These are phyloP conservation scores for Eretmochelys imbricata DNA, from an alignment of 2,113 vertebrate species.

Conservation along the genomic window DNA sequence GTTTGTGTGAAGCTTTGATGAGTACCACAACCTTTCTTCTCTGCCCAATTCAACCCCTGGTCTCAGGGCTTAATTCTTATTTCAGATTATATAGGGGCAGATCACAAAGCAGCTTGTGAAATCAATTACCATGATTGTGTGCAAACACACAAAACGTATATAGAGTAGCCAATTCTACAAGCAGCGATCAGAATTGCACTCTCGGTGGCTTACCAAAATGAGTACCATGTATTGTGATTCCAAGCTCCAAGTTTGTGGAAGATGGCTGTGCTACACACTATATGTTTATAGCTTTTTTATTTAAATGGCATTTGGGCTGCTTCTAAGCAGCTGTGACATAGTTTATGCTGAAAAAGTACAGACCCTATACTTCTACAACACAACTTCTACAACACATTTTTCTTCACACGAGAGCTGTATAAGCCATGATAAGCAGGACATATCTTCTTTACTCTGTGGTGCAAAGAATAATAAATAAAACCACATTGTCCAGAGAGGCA, in stretches of 20 bases:
- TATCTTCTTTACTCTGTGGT: not conserved
- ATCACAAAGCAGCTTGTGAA: not conserved
- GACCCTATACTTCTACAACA: not conserved
- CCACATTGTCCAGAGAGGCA: not conserved
- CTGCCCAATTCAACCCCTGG: not conserved
- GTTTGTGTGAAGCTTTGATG: not conserved
- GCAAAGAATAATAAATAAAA: not conserved
- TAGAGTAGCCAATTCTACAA: slow-evolving; percentile 2
- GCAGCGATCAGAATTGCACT: not conserved
- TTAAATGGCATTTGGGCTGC: slow-evolving; percentile 1
- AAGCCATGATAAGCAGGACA: not conserved
- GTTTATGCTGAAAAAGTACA: not conserved
- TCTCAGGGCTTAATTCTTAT: not conserved
- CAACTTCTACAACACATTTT: not conserved
- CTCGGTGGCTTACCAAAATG: not conserved
- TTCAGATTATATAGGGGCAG: not conserved
- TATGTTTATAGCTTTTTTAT: not conserved
- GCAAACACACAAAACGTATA: not conserved
- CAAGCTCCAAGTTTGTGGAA: slow-evolving; percentile 9
- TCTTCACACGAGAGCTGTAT: not conserved
- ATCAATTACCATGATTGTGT: not conserved
- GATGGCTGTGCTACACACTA: not conserved
- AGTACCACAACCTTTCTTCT: not conserved
- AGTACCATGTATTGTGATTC: not conserved
- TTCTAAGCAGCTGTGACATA: slow-evolving; percentile 39